Evolutionary conservation across 53 echinoderm and acorn worm genomes (phyloP), one percentile per base, ranked within the genome.

Genomic region (Temnopleurus reevesii): DNA sequence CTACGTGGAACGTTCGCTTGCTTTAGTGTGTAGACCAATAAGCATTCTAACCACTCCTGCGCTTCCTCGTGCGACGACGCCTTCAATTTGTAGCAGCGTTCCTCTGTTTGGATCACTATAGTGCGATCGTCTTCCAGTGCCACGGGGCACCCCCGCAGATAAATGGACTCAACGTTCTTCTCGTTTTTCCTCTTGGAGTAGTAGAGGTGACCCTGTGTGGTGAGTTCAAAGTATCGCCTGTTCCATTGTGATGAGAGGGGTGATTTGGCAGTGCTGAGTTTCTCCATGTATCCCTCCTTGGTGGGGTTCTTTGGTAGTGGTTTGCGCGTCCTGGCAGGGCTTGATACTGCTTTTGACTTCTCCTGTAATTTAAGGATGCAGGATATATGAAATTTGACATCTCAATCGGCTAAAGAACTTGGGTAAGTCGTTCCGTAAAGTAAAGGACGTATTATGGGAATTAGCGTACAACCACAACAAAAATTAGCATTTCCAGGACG

Each of bases 171-270:
- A 0, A 99, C 94, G 79, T 96, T 99, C 92, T 96, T 96, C 49
- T 99, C 99, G 53, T 99, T 94, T 90, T 96, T 99, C 58, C 92
- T 89, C 94, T 99, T 99, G 66, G 93, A 94, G 89, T 96, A 99
- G 80, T 99, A 94, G 53, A 99, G 91, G 80, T 99, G 96, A n/a
- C 99, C 99, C 51, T 96, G 94, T 18, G 93, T 91, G 23, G 96
- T 94, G 5, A 99, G 92, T 82, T 99, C 99, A 92, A 99, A 99
- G 89, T 93, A 99, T n/a, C 99, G 99, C 47, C 94, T 82, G 66
- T 99, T 95, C 99, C 99, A 99, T 80, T 93, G 93, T 5, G 95
- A 95, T 18, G 97, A 92, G 15, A 96, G 94, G 81, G 96, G 99
- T 19, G 90, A 85, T 55, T 94, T 94, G 55, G 92, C 90, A 27